Percentiles rank a stretch among this genome's conserved stretches.
These are phyloP conservation scores for Syndactyla subalaris DNA, from an alignment of 2,797 vertebrate genomes.

Conservation along the genomic window DNA sequence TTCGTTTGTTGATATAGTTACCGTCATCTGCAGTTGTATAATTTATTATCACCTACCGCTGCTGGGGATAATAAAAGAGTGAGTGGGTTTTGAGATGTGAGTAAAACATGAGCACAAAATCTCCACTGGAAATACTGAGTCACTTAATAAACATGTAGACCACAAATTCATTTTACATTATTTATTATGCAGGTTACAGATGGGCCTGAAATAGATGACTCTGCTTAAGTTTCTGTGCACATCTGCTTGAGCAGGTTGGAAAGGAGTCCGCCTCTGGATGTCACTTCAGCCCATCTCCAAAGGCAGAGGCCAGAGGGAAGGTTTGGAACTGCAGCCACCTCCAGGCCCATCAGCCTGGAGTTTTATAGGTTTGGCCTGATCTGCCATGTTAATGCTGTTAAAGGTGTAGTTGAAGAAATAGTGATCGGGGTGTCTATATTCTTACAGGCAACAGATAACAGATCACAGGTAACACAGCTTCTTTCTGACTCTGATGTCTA, in stretches of 20 bases:
- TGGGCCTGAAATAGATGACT: background rate
- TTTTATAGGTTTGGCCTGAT: background rate
- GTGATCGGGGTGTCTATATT: background rate
- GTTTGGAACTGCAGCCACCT: background rate
- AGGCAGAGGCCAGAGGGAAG: background rate
- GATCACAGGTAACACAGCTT: background rate
- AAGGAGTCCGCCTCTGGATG: background rate
- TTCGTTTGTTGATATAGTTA: conserved; percentile 63
- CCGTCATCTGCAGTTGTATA: conserved; percentile 41
- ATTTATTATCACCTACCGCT: conserved; percentile 52
- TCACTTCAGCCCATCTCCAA: background rate
- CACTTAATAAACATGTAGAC: conserved; percentile 60
- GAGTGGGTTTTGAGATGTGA: conserved; percentile 53
- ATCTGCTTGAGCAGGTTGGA: background rate
- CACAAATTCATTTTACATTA: conserved; percentile 26
- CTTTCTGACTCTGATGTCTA: background rate
- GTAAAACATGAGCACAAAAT: conserved; percentile 60
- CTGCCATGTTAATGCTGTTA: background rate
- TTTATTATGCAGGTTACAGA: conserved; percentile 30
- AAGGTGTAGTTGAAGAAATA: background rate
- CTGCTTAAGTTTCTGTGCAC: background rate
- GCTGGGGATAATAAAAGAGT: conserved; percentile 52
- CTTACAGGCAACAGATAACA: background rate
- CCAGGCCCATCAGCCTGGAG: background rate
- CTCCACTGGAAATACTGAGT: conserved; percentile 62